Evolutionary conservation across 2,888 invertebrate genomes (phyloP).

Genomic region (Clistopyga incitator): DNA sequence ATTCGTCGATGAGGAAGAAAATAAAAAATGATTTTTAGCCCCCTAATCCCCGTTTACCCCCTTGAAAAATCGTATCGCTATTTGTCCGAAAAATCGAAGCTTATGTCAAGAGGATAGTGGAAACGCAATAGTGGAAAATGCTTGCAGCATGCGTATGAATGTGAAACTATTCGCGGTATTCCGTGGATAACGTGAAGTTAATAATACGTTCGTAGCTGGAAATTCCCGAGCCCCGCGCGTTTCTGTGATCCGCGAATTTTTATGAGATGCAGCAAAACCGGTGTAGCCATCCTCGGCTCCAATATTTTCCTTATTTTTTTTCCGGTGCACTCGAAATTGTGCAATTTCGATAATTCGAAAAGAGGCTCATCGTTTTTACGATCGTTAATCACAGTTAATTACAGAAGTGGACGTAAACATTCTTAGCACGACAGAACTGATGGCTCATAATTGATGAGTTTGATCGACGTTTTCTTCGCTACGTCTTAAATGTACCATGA

Average conservation of each 20-base stretch:
- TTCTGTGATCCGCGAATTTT: constrained; percentile 3
- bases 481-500: not conserved
- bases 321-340: not conserved
- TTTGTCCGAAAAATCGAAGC: not conserved
- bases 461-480: not conserved
- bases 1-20: no score
- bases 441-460: not conserved
- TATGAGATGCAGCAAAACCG: not conserved
- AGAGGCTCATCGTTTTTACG: not conserved
- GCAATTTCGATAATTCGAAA: not conserved
- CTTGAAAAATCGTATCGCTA: no score
- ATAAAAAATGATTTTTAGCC: not conserved
- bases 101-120: not conserved
- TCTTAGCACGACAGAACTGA: not conserved
- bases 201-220: constrained; percentile 22
- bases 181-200: not conserved
- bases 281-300: not conserved
- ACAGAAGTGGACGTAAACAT: not conserved
- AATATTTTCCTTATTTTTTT: constrained; percentile 21
- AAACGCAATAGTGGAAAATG: not conserved
- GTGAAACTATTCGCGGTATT: constrained; percentile 18
- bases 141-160: not conserved
- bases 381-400: constrained; percentile 26
- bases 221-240: constrained; percentile 9
- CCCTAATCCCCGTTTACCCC: no score